Conservation (phyloP, 2,797 vertebrate genomes). For the Pipistrellus pygmaeus region DNA sequence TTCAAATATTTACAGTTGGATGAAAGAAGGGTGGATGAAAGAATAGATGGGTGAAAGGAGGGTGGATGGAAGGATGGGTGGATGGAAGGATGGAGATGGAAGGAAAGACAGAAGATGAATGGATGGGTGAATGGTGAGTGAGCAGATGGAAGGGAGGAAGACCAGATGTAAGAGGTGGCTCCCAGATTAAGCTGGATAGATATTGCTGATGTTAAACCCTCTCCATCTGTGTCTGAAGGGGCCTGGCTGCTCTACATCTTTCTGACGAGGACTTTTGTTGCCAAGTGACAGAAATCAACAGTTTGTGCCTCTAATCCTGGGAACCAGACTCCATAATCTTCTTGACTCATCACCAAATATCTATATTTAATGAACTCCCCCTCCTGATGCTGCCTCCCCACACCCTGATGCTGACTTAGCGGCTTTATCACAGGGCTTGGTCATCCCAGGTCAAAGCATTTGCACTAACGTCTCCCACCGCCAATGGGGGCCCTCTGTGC, state of each 20-base stretch:
- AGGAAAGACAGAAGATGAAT: neutral
- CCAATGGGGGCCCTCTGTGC: neutral
- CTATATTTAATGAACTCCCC: constrained; percentile 37
- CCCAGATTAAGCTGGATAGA: neutral
- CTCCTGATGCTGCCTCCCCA: neutral
- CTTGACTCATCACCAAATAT: constrained; percentile 53
- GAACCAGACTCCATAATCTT: neutral
- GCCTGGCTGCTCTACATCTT: neutral
- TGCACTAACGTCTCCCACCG: neutral
- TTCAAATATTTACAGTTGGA: neutral
- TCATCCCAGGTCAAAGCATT: constrained; percentile 25
- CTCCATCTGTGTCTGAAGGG: neutral
- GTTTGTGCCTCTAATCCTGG: constrained; percentile 31
- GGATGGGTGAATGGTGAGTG: neutral
- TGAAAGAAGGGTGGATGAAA: neutral
- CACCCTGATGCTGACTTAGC: neutral
- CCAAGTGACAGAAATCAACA: constrained; percentile 15
- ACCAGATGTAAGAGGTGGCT: neutral
- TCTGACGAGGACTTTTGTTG: neutral
- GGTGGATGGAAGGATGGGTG: neutral
- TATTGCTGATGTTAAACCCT: fast-evolving
- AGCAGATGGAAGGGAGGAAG: neutral
- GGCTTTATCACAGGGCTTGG: neutral
- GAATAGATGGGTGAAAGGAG: no score
- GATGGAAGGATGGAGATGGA: neutral